phyloP scores from a whole-genome alignment of 2,888 invertebrate genomes.

The Epicampocera succincta region DNA sequence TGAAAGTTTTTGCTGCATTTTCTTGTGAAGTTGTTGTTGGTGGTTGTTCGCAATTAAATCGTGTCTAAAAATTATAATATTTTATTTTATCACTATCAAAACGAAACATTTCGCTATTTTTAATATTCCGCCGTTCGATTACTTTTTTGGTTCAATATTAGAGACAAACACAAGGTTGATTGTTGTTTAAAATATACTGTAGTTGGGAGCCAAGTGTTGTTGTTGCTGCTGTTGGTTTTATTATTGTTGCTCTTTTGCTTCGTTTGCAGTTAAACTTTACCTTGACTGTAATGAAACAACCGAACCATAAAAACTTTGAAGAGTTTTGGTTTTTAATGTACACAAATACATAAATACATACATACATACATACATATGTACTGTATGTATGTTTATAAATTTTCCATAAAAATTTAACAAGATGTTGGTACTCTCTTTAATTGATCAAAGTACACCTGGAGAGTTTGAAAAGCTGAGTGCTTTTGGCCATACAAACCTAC shows the following conservation, averaged over 20 bases:
- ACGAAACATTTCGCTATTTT: constrained; percentile 5
- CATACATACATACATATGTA: too few relatives aligned
- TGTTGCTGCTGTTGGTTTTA: constrained; percentile 30
- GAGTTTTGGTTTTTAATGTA: too few relatives aligned
- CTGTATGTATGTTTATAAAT: too few relatives aligned
- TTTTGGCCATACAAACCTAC: too few relatives aligned
- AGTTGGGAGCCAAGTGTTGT: constrained; percentile 1
- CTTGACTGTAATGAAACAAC: background rate
- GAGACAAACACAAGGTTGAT: constrained; percentile 34
- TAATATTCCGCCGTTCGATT: constrained; percentile 20
- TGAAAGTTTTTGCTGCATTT: constrained; percentile 4
- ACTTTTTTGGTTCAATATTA: constrained; percentile 1
- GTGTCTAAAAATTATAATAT: background rate
- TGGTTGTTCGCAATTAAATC: background rate
- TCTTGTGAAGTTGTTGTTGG: background rate
- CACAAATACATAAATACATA: too few relatives aligned
- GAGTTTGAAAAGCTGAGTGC: too few relatives aligned
- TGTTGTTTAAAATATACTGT: constrained; percentile 20
- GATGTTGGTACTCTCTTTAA: too few relatives aligned
- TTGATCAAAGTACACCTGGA: too few relatives aligned
- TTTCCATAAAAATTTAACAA: too few relatives aligned
- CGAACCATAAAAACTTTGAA: background rate
- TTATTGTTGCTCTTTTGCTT: constrained; percentile 9
- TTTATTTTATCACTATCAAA: constrained; percentile 6
- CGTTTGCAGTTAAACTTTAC: constrained; percentile 25